Conservation (phyloP, 2,888 invertebrate species). For the Dryadula phaetusa region DNA sequence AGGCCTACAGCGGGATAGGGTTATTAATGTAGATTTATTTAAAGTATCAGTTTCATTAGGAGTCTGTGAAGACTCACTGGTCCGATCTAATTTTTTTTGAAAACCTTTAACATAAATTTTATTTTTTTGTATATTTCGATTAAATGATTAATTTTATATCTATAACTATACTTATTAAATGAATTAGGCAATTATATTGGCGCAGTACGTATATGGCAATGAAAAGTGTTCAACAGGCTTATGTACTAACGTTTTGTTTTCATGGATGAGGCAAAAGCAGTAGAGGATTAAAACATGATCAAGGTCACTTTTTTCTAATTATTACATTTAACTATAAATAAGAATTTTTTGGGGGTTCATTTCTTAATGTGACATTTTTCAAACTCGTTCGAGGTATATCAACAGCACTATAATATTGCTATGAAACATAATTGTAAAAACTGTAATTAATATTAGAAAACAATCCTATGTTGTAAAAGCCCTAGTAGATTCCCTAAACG, state of each 20-base stretch:
- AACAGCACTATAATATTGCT: slow-evolving; percentile 65
- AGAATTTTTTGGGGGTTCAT: slow-evolving; percentile 59
- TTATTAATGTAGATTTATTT: slow-evolving; percentile 10
- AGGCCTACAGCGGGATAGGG: slow-evolving; percentile 26
- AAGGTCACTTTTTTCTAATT: slow-evolving; percentile 82
- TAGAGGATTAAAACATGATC: slow-evolving; percentile 76
- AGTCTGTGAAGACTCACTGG: slow-evolving; percentile 27
- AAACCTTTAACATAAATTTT: slow-evolving; percentile 12
- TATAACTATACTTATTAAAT: slow-evolving; percentile 2
- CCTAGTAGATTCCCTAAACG: slow-evolving; percentile 71
- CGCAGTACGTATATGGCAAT: slow-evolving; percentile 7
- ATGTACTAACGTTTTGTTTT: slow-evolving; percentile 53
- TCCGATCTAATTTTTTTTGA: slow-evolving; percentile 12
- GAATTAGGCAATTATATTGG: neutral
- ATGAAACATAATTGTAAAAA: slow-evolving; percentile 58
- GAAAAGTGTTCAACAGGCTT: slow-evolving; percentile 33
- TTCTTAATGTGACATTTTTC: slow-evolving; percentile 55
- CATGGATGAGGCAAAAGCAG: slow-evolving; percentile 67
- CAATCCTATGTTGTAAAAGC: slow-evolving; percentile 61
- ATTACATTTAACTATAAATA: slow-evolving; percentile 74
- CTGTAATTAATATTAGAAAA: slow-evolving; percentile 57
- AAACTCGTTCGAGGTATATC: slow-evolving; percentile 69
- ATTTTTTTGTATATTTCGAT: slow-evolving; percentile 2
- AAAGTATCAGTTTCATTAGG: neutral
- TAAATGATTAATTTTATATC: neutral